Conservation (phyloP, 2,888 invertebrate genomes). For the Drosophila robusta region DNA sequence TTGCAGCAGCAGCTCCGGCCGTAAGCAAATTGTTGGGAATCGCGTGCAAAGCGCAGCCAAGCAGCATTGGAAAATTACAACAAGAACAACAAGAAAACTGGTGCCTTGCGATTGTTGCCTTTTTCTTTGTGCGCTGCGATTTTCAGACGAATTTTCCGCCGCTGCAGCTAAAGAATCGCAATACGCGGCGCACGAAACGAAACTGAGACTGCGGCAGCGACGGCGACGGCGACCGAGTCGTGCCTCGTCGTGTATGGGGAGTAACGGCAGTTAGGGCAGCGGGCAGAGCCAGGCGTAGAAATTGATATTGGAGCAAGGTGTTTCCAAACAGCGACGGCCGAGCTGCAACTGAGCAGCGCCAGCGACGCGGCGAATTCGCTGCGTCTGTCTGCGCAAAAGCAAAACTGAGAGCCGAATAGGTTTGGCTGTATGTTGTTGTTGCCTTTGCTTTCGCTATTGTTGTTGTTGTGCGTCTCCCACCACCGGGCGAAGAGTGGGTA, state of each 20-base stretch:
- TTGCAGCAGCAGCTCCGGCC: constrained; percentile 34
- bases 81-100: constrained; percentile 35
- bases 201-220: constrained; percentile 56
- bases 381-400: constrained; percentile 69
- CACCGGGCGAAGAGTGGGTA: constrained; percentile 43
- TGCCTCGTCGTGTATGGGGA: constrained; percentile 14
- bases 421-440: constrained; percentile 39
- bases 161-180: constrained; percentile 66
- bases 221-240: constrained; percentile 37
- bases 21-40: constrained; percentile 60
- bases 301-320: constrained; percentile 80
- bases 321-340: constrained; percentile 68
- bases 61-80: constrained; percentile 66
- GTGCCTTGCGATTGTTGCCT: constrained; percentile 14
- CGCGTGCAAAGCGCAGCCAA: constrained; percentile 69
- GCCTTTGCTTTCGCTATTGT: constrained; percentile 3
- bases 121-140: constrained; percentile 45
- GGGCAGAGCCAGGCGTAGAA: constrained; percentile 50
- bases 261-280: constrained; percentile 17
- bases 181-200: constrained; percentile 67
- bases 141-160: constrained; percentile 66
- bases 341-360: constrained; percentile 43
- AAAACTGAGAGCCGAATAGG: constrained; percentile 59
- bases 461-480: constrained; percentile 57
- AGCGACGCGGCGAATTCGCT: constrained; percentile 59